Base-by-base conservation (phyloP, 2,113 vertebrate genomes). In the Tachycineta bicolor region DNA sequence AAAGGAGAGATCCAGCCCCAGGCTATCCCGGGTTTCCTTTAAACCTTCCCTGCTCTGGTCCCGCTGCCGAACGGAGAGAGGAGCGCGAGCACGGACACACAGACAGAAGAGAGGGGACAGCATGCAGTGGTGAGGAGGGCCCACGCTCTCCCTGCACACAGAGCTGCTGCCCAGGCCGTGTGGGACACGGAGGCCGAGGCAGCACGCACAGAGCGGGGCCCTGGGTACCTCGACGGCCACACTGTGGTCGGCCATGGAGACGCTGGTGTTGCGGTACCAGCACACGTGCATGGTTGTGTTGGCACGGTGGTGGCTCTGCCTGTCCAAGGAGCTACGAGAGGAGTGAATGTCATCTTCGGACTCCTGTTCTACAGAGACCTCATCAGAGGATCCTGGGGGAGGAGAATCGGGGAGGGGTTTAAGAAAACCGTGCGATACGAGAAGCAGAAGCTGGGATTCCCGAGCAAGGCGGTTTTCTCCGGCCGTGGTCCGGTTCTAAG, bases 231-330 rank as follows among this genome's bases (percentile, higher is more conserved):
- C 98, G 18, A 99, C 98, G 24, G 99, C 99, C 63, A 98, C 98
- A 79, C 98, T 99, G 98, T 98, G 99, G 97, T 99, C 99, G 10
- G 98, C 97, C 98, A 99, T 99, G 97, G 99, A 99, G 97, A 99
- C 98, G 19, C 99, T 99, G 68, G 99, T 99, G 98, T 98, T 99
- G 93, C 99, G 98, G 97, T 99, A 98, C 99, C 99, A 99, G 98
- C 99, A 99, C 97, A 99, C 99, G 63, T 99, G 99, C 98, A 99
- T 97, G 50, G 98, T 99, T 75, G 98, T 99, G 98, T 99, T 99
- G 98, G 98, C 98, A 85, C 98, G 98, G 96, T 98, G 99, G 90
- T 98, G 99, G 68, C 98, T 98, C 96, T 98, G 99, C 94, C 98
- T 99, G 91, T 99, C 99, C 98, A 98, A 91, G 83, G 98, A 98